Conservation (phyloP, 2,797 vertebrate genomes). For the Ctenopoma multispine region DNA sequence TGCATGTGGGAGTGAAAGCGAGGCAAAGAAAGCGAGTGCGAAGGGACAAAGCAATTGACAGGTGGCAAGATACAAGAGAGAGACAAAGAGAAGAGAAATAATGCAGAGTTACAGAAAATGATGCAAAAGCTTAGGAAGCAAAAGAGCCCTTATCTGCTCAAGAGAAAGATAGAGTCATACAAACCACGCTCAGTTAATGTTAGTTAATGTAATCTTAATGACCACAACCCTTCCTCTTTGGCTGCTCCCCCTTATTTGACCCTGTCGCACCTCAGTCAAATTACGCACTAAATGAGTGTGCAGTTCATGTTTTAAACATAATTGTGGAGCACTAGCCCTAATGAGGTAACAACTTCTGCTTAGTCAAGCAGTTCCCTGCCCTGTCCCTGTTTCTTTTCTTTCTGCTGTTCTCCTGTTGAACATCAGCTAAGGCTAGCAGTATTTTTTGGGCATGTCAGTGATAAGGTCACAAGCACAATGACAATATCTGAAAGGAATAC, state of each 20-base stretch:
- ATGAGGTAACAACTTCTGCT: constrained; percentile 81
- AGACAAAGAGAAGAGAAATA: constrained; percentile 17
- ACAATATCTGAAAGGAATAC: constrained; percentile 36
- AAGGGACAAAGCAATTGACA: constrained; percentile 17
- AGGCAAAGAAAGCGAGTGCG: neutral
- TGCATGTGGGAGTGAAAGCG: constrained; percentile 4
- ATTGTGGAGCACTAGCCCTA: constrained; percentile 63
- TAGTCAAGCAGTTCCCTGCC: constrained; percentile 72
- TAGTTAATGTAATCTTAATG: constrained; percentile 70
- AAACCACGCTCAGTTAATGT: constrained; percentile 52
- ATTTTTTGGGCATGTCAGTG: constrained; percentile 54
- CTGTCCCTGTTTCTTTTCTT: constrained; percentile 46
- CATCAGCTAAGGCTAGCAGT: constrained; percentile 65
- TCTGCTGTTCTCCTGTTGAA: constrained; percentile 56
- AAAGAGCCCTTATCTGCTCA: constrained; percentile 22
- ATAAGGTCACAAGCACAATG: constrained; percentile 71
- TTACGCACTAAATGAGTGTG: constrained; percentile 73
- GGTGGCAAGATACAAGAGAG: constrained; percentile 12
- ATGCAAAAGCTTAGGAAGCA: constrained; percentile 6
- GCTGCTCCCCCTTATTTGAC: constrained; percentile 56
- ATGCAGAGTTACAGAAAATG: constrained; percentile 26
- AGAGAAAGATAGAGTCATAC: constrained; percentile 22
- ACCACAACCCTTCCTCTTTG: constrained; percentile 60
- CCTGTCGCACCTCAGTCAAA: constrained; percentile 72
- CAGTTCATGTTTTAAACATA: constrained; percentile 86